Percentiles rank a stretch among this genome's conserved stretches.
These are phyloP conservation scores for Xenopus borealis DNA, from an alignment of 2,113 vertebrate species.

Conservation along the genomic window DNA sequence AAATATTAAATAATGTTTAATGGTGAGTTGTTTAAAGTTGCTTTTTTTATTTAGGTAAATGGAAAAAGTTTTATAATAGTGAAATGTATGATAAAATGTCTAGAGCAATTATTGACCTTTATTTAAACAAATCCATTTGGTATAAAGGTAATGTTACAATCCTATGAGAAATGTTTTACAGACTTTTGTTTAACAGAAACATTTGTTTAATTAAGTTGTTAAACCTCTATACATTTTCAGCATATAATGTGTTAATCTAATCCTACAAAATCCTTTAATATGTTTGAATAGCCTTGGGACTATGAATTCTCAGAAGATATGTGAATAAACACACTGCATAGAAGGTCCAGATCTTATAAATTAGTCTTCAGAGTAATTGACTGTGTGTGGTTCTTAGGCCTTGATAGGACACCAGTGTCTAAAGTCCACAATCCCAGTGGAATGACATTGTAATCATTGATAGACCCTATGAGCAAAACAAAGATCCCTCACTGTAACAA, in stretches of 20 bases:
- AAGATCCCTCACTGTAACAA: conserved; percentile 6
- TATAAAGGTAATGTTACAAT: no score
- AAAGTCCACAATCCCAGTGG: conserved; percentile 12
- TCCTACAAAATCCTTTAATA: background rate
- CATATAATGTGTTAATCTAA: conserved; percentile 13
- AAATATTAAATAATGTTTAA: no score
- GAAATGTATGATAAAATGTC: no score
- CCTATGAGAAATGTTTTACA: no score
- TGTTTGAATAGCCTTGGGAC: conserved; percentile 26
- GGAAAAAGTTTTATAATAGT: no score
- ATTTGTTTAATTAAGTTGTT: no score
- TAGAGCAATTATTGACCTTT: no score
- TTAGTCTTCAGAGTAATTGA: conserved; percentile 33
- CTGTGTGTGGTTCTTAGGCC: conserved; percentile 18
- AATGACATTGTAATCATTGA: conserved; percentile 15
- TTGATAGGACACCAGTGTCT: conserved; percentile 43
- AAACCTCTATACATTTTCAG: background rate
- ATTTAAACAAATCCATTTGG: no score
- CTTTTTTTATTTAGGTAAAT: no score
- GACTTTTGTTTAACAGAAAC: no score
- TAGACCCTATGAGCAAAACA: conserved; percentile 38
- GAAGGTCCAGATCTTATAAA: conserved; percentile 18
- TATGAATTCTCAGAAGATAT: conserved; percentile 23
- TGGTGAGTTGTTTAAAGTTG: no score
- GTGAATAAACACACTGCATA: conserved; percentile 24